Evolutionary conservation across 2,113 vertebrate species (phyloP).

Genomic region (Ptyas mucosa): DNA sequence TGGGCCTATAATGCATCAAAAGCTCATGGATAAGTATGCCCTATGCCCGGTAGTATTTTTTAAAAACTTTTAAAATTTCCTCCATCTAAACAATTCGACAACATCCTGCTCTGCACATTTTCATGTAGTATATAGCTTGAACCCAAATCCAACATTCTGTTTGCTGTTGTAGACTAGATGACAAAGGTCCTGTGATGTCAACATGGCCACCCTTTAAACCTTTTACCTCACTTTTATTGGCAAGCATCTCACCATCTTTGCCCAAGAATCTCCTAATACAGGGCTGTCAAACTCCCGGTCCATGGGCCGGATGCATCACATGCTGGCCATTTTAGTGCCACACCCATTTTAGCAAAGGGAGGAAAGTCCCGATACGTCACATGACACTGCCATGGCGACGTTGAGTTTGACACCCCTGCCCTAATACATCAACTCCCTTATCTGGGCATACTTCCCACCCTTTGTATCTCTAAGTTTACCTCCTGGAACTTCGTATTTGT

Average conservation of each 20-base stretch:
- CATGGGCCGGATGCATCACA: no score
- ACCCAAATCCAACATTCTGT: background rate
- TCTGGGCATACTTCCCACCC: background rate
- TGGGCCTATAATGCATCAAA: background rate
- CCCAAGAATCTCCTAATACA: background rate
- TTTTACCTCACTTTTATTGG: background rate
- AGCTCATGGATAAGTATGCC: background rate
- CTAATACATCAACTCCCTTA: background rate
- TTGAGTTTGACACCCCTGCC: no score
- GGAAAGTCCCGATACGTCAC: no score
- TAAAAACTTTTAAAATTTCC: background rate
- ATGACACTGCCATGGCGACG: no score
- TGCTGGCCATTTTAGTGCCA: no score
- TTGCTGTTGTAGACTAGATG: background rate
- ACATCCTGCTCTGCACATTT: background rate
- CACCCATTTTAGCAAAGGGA: no score
- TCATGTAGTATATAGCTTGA: background rate
- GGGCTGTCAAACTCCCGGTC: no score
- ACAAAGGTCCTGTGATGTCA: background rate
- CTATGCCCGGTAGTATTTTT: background rate
- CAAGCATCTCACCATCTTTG: background rate
- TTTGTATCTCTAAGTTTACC: background rate
- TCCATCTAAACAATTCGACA: background rate
- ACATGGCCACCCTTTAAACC: background rate
- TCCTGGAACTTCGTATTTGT: conserved; percentile 10